Evolutionary conservation across 1,140 invertebrate genomes (phyloP), one percentile per base, ranked within the genome.

Genomic region (Paraescarpia echinospica): DNA sequence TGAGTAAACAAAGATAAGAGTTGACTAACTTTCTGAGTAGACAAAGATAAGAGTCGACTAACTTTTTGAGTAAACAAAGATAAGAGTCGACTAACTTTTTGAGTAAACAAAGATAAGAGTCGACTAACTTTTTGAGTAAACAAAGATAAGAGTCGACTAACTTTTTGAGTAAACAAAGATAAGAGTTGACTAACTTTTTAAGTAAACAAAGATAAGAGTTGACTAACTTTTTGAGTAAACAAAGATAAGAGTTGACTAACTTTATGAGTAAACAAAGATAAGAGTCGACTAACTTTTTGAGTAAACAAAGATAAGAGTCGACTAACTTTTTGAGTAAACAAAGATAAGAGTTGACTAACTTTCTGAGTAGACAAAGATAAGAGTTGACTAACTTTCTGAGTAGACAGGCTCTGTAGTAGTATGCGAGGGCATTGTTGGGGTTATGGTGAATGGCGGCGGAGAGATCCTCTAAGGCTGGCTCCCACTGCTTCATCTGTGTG

Each of bases 401-500:
- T 51, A 94, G 77, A 92, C 93, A 94, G n/a, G 33, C 94, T 31
- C 94, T 77, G 90, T 94, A 92, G 91, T 94, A 94, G 92, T 92
- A 94, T 1, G 94, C 92, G n/a, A 91, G 18, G 35, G 92, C 93
- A 77, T 93, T 93, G 34, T 92, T 51, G 8, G 93, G 94, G 91
- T 94, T 92, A 4, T 93, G 89, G 91, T 94, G 94, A 33, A 94
- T n/a, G 34, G 93, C 92, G 33, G 92, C 91, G 35, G 95, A 95
- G 33, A 96, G 93, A 92, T 96, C 96, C 89, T 95, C 94, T 33
- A 96, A 94, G 0, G 96, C 95, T 35, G 93, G 89, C 27, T 94
- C 94, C 95, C 95, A 96, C 34, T 95, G 94, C n/a, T 94, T 93
- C 93, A 95, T 92, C 35, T 95, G 94, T 35, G 95, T 93, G 92